Percentiles rank a stretch among this genome's conserved stretches.
These are phyloP conservation scores for Elanoides forficatus DNA, from an alignment of 2,113 vertebrate genomes.

Conservation along the genomic window DNA sequence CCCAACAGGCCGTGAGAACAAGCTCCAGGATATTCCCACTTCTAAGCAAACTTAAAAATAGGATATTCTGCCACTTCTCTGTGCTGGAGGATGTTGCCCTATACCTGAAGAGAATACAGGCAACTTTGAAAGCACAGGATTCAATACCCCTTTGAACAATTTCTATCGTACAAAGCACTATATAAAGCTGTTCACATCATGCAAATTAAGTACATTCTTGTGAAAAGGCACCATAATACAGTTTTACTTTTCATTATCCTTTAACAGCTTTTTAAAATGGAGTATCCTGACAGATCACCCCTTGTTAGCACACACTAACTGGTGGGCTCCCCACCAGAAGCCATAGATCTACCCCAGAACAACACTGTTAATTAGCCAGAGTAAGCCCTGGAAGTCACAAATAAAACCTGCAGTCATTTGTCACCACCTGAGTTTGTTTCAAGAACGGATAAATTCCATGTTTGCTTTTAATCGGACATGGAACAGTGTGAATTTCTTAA, in stretches of 20 bases:
- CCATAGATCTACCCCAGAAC: background rate
- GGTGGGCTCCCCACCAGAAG: background rate
- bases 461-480: background rate
- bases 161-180: background rate
- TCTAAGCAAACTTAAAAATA: background rate
- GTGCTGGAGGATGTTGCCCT: background rate
- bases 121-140: background rate
- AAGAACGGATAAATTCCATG: background rate
- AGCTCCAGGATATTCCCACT: background rate
- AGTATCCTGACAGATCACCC: background rate
- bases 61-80: background rate
- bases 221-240: background rate
- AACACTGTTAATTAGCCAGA: background rate
- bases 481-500: accelerated
- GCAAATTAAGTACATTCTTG: background rate
- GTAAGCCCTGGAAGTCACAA: background rate
- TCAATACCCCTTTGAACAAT: background rate
- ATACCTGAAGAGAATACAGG: background rate
- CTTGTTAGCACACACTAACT: background rate
- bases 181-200: background rate
- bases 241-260: background rate
- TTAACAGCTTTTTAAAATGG: background rate
- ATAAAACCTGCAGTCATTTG: background rate
- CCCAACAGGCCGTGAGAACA: accelerated
- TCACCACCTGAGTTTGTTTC: background rate